Conservation (phyloP, 2,113 vertebrate species). For the Trematocara variabile region DNA sequence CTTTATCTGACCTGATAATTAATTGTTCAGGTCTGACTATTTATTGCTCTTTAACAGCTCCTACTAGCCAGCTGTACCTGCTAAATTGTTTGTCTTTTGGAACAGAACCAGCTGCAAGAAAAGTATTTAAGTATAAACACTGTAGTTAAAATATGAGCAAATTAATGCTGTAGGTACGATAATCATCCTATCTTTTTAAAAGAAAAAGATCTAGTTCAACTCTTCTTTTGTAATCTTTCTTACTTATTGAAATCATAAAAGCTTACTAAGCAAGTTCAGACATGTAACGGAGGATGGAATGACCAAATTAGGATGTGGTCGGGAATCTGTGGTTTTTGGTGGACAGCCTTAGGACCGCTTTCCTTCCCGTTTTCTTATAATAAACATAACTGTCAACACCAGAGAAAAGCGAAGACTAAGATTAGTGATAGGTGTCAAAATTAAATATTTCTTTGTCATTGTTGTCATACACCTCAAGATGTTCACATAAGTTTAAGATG, state of each 20-base stretch:
- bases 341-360: not conserved
- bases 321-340: not conserved
- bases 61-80: not conserved
- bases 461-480: not conserved
- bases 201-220: not conserved
- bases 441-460: not conserved
- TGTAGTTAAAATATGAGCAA: not conserved
- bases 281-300: not conserved
- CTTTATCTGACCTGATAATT: not conserved
- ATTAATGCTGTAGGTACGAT: not conserved
- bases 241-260: not conserved
- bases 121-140: not conserved
- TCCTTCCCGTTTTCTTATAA: slow-evolving; percentile 24
- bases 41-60: not conserved
- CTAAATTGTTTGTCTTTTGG: not conserved
- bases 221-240: not conserved
- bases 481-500: not conserved
- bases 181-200: not conserved
- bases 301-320: slow-evolving; percentile 27
- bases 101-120: not conserved
- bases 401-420: not conserved
- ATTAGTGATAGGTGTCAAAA: not conserved
- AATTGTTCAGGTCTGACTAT: not conserved
- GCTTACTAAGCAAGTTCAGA: not conserved
- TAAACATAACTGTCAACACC: not conserved